A percentile compares a stretch with the other conserved stretches of the same genome.
These are phyloP conservation scores for Thymelicus sylvestris DNA, from an alignment of 2,888 invertebrate species.

Conservation along the genomic window DNA sequence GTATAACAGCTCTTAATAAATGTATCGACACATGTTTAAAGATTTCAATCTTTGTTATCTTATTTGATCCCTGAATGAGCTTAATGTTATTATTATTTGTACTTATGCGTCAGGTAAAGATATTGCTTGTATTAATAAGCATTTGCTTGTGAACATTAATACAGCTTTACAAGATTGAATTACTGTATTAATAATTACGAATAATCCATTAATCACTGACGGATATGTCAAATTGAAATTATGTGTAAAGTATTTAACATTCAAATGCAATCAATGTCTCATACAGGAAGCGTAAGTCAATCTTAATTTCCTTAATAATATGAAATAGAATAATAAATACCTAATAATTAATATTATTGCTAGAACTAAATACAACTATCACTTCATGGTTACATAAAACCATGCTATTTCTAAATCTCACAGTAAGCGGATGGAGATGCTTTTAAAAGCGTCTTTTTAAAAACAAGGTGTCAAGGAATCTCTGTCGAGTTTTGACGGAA, in stretches of 20 bases:
- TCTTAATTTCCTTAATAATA: not conserved
- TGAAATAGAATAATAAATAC: not conserved
- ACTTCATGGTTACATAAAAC: not conserved
- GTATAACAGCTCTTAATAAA: not conserved
- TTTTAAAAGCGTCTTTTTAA: constrained; percentile 3
- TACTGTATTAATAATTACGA: not conserved
- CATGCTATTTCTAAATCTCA: constrained; percentile 1
- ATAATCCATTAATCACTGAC: not conserved
- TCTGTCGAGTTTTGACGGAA: constrained; percentile 27
- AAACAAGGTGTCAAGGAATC: constrained; percentile 30
- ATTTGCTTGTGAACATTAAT: too few species aligned
- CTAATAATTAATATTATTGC: too few species aligned
- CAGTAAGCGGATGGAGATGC: constrained; percentile 26
- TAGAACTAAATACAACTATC: not conserved
- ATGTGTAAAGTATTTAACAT: not conserved
- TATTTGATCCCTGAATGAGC: too few species aligned
- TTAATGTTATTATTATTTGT: too few species aligned
- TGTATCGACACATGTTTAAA: not conserved
- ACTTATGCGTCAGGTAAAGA: too few species aligned
- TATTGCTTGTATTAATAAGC: too few species aligned
- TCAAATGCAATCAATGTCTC: not conserved
- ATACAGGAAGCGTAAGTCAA: not conserved
- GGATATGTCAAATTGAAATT: not conserved
- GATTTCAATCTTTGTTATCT: not conserved
- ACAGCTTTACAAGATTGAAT: too few species aligned